A percentile compares a stretch with the other conserved stretches of the same genome.
These are phyloP conservation scores for Catamblyrhynchus diadema DNA, from an alignment of 2,797 vertebrate species.

Conservation along the genomic window DNA sequence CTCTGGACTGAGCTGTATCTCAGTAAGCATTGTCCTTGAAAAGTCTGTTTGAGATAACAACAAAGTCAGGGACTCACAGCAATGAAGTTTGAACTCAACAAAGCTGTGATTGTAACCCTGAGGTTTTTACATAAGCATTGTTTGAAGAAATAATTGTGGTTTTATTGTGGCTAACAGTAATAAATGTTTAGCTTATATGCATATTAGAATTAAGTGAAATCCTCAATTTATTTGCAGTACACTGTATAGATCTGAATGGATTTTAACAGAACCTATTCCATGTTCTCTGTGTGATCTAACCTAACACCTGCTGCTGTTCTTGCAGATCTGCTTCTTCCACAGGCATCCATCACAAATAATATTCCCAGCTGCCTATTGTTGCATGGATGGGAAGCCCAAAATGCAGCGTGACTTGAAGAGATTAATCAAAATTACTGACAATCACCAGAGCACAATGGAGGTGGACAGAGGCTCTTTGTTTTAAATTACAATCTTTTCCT, in stretches of 20 bases:
- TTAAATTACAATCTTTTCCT: neutral
- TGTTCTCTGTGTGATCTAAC: neutral
- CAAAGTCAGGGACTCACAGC: neutral
- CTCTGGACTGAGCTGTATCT: slow-evolving; percentile 85
- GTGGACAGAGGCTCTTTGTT: neutral
- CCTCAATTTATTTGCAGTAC: neutral
- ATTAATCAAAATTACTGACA: neutral
- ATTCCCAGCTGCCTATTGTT: neutral
- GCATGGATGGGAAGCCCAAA: neutral
- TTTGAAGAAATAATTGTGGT: neutral
- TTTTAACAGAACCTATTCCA: neutral
- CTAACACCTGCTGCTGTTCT: neutral
- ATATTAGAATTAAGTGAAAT: neutral
- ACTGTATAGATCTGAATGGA: neutral
- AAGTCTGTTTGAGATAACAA: slow-evolving; percentile 74
- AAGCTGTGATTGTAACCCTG: neutral
- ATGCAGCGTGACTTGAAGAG: neutral
- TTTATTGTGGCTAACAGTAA: neutral
- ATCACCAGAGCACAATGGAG: neutral
- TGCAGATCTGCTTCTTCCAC: neutral
- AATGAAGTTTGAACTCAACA: neutral
- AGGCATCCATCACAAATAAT: neutral
- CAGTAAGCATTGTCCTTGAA: slow-evolving; percentile 81
- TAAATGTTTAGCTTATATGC: neutral
- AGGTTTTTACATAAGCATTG: neutral